Percentiles rank a stretch among this genome's conserved stretches.
phyloP scores from a whole-genome alignment of 2,888 invertebrate species.

The Escarpia spicata region DNA sequence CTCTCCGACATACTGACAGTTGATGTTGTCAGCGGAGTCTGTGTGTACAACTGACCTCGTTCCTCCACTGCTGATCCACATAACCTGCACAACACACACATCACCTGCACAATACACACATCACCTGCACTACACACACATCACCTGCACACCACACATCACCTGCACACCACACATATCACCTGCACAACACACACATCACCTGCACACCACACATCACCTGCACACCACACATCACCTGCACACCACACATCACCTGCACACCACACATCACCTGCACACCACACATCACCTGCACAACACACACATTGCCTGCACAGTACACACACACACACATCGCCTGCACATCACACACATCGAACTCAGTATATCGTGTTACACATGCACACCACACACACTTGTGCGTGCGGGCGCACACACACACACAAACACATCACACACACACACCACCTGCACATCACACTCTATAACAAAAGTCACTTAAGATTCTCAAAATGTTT shows the following conservation, averaged over 20 bases:
- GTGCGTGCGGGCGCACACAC: neutral
- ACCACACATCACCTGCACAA: neutral
- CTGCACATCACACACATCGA: neutral
- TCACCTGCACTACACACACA: no score
- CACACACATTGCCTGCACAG: neutral
- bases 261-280: neutral
- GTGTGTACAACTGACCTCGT: constrained; percentile 64
- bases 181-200: neutral
- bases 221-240: no score
- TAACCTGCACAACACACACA: constrained; percentile 30
- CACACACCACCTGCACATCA: neutral
- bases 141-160: neutral
- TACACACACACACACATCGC: neutral
- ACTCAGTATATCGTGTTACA: no score
- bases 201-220: neutral
- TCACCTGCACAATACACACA: neutral
- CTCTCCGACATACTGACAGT: constrained; percentile 59
- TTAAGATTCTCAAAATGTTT: no score
- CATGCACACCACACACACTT: neutral
- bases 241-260: neutral
- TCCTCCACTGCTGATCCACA: constrained; percentile 65
- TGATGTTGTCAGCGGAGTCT: constrained; percentile 63
- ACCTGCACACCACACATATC: neutral
- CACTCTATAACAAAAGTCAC: no score
- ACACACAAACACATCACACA: no score